Evolutionary conservation across 1,140 invertebrate species (phyloP).

Genomic region (Camponotus pennsylvanicus): DNA sequence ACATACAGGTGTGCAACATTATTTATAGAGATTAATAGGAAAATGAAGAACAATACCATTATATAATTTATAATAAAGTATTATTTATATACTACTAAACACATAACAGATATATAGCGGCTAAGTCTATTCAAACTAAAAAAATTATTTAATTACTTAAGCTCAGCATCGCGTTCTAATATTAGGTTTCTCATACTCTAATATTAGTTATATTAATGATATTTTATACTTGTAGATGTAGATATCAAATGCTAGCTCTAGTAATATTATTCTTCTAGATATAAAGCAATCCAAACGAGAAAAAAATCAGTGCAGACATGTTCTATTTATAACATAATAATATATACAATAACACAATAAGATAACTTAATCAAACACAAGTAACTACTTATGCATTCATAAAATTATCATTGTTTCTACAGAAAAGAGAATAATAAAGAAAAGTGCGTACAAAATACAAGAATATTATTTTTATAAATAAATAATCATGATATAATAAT

Average conservation of each 20-base stretch:
- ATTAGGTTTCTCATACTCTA: not conserved
- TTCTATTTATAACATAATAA: conserved; percentile 54
- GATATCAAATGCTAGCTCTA: not conserved
- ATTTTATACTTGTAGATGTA: not conserved
- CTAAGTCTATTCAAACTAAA: conserved; percentile 4
- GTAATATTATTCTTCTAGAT: conserved; percentile 33
- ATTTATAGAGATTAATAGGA: conserved; percentile 32
- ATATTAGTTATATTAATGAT: conserved; percentile 16
- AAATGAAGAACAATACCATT: not conserved
- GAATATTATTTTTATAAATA: conserved; percentile 63
- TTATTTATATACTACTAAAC: conserved; percentile 24
- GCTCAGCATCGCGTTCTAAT: too few species aligned
- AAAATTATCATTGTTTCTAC: conserved; percentile 68
- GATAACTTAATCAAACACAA: conserved; percentile 62
- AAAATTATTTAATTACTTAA: conserved; percentile 26
- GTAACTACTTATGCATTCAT: conserved; percentile 71
- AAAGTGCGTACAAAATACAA: conserved; percentile 67
- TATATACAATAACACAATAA: conserved; percentile 44
- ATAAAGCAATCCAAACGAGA: conserved; percentile 39
- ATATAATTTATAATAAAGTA: conserved; percentile 20
- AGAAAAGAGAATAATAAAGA: conserved; percentile 68
- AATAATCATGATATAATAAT: conserved; percentile 66
- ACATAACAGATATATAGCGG: not conserved
- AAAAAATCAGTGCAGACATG: conserved; percentile 38
- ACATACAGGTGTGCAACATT: not conserved